Percentiles rank a stretch among this genome's conserved stretches.
These are phyloP conservation scores for Panthera tigris DNA, from an alignment of 2,113 vertebrate species.

Conservation along the genomic window DNA sequence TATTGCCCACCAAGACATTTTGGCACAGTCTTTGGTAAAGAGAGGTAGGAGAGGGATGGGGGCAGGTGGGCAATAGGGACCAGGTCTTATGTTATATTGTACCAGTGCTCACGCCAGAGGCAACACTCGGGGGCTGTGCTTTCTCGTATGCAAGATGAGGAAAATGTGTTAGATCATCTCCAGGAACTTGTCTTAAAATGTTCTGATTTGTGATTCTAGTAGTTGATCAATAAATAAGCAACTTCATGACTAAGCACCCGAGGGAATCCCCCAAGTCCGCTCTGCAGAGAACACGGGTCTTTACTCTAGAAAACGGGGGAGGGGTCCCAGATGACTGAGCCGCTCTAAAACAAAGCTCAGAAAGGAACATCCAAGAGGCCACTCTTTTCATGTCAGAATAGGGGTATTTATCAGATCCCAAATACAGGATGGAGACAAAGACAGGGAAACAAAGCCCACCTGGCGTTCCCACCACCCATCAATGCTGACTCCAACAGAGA, in stretches of 20 bases:
- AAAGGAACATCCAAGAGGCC: not conserved
- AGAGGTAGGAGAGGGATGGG: accelerated
- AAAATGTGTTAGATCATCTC: not conserved
- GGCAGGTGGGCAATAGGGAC: not conserved
- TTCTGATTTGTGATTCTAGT: not conserved
- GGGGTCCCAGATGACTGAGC: not conserved
- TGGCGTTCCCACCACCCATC: slow-evolving; percentile 26
- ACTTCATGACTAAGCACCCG: not conserved
- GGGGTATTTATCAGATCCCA: not conserved
- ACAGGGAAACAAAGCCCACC: not conserved
- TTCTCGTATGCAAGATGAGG: not conserved
- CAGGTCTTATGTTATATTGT: too few species aligned
- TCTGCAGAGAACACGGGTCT: not conserved
- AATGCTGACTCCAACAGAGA: slow-evolving; percentile 37
- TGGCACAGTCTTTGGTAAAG: not conserved
- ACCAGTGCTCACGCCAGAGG: not conserved
- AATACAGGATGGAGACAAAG: slow-evolving; percentile 13
- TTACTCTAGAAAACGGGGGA: not conserved
- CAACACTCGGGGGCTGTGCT: not conserved
- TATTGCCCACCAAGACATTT: not conserved
- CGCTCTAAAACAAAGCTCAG: not conserved
- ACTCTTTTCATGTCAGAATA: not conserved
- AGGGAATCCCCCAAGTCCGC: not conserved
- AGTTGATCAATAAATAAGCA: not conserved
- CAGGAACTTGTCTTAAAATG: not conserved